Evolutionary conservation across 1,140 invertebrate genomes (phyloP), one percentile per base, ranked within the genome.

Genomic region (Tigriopus japonicus): DNA sequence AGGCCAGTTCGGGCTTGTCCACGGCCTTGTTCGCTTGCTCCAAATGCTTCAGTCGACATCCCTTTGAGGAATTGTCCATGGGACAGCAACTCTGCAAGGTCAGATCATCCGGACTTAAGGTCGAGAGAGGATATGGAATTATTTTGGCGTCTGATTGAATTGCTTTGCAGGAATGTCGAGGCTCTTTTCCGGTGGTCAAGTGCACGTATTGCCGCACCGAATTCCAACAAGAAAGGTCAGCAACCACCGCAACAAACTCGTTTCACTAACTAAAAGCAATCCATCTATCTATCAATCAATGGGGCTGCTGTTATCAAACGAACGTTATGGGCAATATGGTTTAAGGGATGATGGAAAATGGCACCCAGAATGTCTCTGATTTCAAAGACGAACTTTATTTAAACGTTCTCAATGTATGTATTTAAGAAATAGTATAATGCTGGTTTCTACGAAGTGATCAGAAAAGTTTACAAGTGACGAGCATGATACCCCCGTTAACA

Each of bases 141-240:
- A 52, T 60, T 55, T n/a, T n/a, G n/a, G n/a, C n/a, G n/a, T n/a
- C n/a, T n/a, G 52, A 53, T 6, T 21, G 21, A 12, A 49, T 49
- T 69, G 71, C 68, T 70, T 78, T 76, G 71, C 76, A 96, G 91
- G 88, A 91, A 77, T 95, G 92, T 77, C 81, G 91, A 69, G 89
- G 87, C 68, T 81, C 85, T 67, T 93, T 85, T 77, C 88, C 89
- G 58, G 81, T 91, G 68, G 87, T 94, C 62, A 95, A 95, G 76
- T 97, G 92, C 76, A 94, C 89, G 64, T 97, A 94, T 75, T 97
- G 92, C 76, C 81, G 92, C 68, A 87, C 88, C 49, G 91, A 96
- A 80, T 96, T 95, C 75, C 90, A 94, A 77, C 89, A 94, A 75
- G 85, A 86, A 67, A 84, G 28, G 28, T 35, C 28, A 35, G 28